Percentiles rank a stretch among this genome's conserved stretches.
Evolutionary conservation across 2,113 vertebrate genomes (phyloP).

Genomic region (Chloropsis hardwickii): DNA sequence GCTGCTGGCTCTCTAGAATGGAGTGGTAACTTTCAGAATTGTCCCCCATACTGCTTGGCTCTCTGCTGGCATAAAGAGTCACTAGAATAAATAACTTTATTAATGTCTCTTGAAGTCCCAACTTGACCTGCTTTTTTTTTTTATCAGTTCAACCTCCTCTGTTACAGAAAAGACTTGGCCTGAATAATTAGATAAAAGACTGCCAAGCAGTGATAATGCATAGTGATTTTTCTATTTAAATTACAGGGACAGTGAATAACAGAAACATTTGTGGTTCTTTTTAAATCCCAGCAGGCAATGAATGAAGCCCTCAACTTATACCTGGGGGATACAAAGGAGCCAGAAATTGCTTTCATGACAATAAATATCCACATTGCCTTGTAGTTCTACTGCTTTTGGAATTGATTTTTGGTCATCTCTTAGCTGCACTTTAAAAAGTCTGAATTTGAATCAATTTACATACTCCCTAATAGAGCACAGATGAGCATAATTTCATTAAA

Average conservation of each 20-base stretch:
- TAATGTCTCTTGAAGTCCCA: background rate
- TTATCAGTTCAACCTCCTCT: background rate
- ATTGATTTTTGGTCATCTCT: background rate
- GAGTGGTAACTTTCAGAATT: background rate
- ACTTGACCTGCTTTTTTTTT: background rate
- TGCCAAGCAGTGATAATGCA: background rate
- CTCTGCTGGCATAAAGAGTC: background rate
- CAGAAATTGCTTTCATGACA: conserved; percentile 17
- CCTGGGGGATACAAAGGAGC: background rate
- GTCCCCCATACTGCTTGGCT: rapidly evolving
- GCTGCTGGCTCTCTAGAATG: background rate
- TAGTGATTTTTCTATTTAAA: conserved; percentile 14
- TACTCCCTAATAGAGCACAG: background rate
- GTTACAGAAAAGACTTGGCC: background rate
- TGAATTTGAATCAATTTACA: background rate
- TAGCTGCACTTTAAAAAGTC: background rate
- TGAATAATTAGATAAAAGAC: conserved; percentile 11
- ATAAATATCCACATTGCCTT: background rate
- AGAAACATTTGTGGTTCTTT: background rate
- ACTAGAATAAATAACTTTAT: background rate
- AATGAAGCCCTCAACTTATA: background rate
- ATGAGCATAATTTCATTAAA: background rate
- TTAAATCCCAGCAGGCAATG: conserved; percentile 5
- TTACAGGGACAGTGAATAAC: background rate
- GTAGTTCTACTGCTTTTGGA: background rate